phyloP scores from a whole-genome alignment of 2,888 invertebrate genomes.

The Philhelius pedissequus region DNA sequence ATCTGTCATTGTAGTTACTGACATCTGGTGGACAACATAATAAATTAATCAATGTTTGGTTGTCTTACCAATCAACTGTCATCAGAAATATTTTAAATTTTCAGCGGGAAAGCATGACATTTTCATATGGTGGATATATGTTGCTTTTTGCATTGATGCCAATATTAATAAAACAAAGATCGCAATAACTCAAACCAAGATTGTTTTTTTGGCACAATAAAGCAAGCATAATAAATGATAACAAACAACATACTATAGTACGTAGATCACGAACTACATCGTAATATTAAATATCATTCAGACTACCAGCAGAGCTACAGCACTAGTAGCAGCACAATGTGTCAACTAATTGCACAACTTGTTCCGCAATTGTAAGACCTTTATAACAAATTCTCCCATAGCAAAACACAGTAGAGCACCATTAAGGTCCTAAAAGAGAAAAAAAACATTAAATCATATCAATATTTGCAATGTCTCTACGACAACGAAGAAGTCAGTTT shows the following conservation, averaged over 20 bases:
- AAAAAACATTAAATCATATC: constrained; percentile 44
- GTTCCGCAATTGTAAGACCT: not conserved
- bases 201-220: not conserved
- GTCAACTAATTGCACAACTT: constrained; percentile 12
- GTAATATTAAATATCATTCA: constrained; percentile 5
- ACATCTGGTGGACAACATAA: no score
- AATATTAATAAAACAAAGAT: not conserved
- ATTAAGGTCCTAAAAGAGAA: not conserved
- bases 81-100: not conserved
- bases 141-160: not conserved
- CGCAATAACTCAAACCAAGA: not conserved
- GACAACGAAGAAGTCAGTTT: not conserved
- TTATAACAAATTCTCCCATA: constrained; percentile 24
- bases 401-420: not conserved
- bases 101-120: not conserved
- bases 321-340: not conserved
- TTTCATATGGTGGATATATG: not conserved
- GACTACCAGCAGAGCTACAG: not conserved
- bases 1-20: no score
- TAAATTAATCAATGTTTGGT: no score
- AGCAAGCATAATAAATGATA: not conserved
- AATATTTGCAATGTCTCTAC: constrained; percentile 12
- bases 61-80: not conserved
- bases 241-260: not conserved
- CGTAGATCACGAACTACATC: constrained; percentile 23